phyloP scores from a whole-genome alignment of 2,888 invertebrate genomes.

The Apamea crenata region DNA sequence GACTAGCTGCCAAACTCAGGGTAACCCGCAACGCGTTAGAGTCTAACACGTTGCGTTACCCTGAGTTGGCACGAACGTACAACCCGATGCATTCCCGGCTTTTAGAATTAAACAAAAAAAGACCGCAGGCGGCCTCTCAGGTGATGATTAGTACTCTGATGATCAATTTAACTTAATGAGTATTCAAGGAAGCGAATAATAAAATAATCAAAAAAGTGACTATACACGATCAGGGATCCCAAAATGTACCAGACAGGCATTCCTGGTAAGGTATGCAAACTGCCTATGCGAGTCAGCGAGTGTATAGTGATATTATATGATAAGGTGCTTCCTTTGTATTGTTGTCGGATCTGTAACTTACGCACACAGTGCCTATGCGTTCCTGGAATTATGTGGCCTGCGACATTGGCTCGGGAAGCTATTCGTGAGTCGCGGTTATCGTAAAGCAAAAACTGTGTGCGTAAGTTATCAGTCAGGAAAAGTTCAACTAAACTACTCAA shows the following conservation, averaged over 20 bases:
- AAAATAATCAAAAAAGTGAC: neutral
- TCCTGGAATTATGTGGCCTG: neutral
- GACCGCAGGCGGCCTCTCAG: too few species aligned
- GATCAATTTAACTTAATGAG: neutral
- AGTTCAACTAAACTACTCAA: neutral
- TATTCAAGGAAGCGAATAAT: neutral
- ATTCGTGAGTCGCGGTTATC: neutral
- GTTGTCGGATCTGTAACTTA: slow-evolving; percentile 14
- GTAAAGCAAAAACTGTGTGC: neutral
- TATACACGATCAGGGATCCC: neutral
- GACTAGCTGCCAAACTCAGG: neutral
- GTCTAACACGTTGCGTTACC: neutral
- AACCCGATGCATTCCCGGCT: neutral
- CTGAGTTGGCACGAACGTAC: too few species aligned
- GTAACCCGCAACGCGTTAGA: neutral
- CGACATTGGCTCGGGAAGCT: neutral
- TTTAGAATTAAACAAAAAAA: too few species aligned
- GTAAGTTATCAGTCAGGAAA: neutral
- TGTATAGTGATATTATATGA: neutral
- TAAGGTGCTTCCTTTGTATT: slow-evolving; percentile 1
- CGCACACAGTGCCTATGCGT: neutral
- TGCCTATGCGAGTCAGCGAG: neutral
- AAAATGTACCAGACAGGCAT: neutral
- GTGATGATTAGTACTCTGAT: too few species aligned
- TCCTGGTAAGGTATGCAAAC: neutral